A percentile compares a stretch with the other conserved stretches of the same genome.
Conservation (phyloP, 2,888 invertebrate genomes). For the Rhingia rostrata region DNA sequence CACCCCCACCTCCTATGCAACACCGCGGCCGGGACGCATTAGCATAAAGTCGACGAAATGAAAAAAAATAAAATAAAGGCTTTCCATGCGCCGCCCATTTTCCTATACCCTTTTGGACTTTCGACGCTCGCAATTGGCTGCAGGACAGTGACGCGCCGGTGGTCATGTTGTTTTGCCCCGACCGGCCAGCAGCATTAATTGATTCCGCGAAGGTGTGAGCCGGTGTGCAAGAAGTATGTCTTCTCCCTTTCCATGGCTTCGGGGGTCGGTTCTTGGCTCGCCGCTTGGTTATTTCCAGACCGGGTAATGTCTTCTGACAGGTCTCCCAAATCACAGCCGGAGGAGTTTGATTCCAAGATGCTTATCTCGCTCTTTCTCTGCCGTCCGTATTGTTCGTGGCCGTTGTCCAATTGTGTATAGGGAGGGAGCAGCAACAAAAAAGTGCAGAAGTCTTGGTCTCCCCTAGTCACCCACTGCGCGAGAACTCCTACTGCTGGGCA, state of each 20-base stretch:
- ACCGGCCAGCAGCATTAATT: conserved; percentile 59
- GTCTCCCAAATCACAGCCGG: conserved; percentile 59
- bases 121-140: conserved; percentile 70
- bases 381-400: background rate
- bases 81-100: conserved; percentile 74
- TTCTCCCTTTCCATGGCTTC: conserved; percentile 44
- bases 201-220: conserved; percentile 72
- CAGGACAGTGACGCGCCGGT: conserved; percentile 56
- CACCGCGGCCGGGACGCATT: conserved; percentile 47
- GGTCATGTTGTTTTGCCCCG: conserved; percentile 60
- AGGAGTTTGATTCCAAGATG: conserved; percentile 60
- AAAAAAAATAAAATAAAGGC: conserved; percentile 35
- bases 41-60: conserved; percentile 62
- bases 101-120: conserved; percentile 68
- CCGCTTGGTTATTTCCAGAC: background rate
- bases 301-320: conserved; percentile 66
- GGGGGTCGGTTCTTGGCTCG: conserved; percentile 11
- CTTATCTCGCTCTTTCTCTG: conserved; percentile 48
- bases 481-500: conserved; percentile 70
- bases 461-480: conserved; percentile 70
- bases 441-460: conserved; percentile 60
- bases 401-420: conserved; percentile 24
- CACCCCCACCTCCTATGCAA: conserved; percentile 56
- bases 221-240: conserved; percentile 68
- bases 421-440: conserved; percentile 42